These are phyloP conservation scores for Drosophila lini DNA, from an alignment of 1,140 invertebrate species.

Conservation along the genomic window DNA sequence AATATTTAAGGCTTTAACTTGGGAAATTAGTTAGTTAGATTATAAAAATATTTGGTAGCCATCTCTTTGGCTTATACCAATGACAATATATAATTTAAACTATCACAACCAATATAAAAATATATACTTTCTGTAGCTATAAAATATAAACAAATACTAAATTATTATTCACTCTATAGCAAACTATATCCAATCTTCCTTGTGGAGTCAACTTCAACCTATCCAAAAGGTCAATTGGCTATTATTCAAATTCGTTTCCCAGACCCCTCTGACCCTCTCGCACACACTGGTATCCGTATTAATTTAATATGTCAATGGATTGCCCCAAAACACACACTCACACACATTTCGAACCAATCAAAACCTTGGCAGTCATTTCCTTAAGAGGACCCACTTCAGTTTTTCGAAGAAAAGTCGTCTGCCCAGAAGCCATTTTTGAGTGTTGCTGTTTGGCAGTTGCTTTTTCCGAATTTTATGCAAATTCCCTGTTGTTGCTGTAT, in stretches of 20 bases:
- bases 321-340: neutral
- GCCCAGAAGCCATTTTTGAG: constrained; percentile 24
- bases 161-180: neutral
- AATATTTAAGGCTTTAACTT: neutral
- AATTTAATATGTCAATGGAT: constrained; percentile 39
- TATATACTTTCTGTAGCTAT: neutral
- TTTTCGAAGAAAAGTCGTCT: constrained; percentile 11
- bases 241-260: constrained; percentile 21
- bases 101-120: no score
- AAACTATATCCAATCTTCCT: neutral
- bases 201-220: no score
- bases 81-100: no score
- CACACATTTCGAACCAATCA: constrained; percentile 15
- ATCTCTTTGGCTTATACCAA: no score
- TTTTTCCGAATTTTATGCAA: constrained; percentile 51
- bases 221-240: neutral
- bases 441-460: constrained; percentile 33
- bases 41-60: no score
- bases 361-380: constrained; percentile 25
- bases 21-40: neutral
- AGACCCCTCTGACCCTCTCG: constrained; percentile 1
- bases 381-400: constrained; percentile 35
- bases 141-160: neutral
- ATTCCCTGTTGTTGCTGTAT: constrained; percentile 43
- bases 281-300: constrained; percentile 11